phyloP scores from a whole-genome alignment of 2,113 vertebrate genomes.

The Dissostichus mawsoni region DNA sequence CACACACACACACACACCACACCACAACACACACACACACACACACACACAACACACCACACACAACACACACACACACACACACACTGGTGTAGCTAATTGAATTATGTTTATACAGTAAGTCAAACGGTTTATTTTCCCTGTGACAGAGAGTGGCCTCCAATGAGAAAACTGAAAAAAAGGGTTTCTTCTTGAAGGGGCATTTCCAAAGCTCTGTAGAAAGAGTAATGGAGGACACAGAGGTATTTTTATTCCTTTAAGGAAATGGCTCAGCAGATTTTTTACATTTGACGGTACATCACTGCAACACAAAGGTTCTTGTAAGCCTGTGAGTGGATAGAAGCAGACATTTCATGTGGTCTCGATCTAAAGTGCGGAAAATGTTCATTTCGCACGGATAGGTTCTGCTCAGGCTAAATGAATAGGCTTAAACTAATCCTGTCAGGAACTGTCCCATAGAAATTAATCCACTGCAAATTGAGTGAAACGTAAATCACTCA shows the following conservation, averaged over 20 bases:
- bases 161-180: slow-evolving; percentile 1
- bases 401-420: slow-evolving; percentile 56
- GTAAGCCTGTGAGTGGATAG: not conserved
- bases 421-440: slow-evolving; percentile 63
- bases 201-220: not conserved
- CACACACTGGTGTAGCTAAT: slow-evolving; percentile 64
- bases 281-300: slow-evolving; percentile 22
- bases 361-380: slow-evolving; percentile 36
- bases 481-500: slow-evolving; percentile 18
- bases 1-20: no score
- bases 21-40: not conserved
- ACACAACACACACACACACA: not conserved
- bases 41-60: slow-evolving; percentile 17
- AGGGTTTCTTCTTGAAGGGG: not conserved
- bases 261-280: slow-evolving; percentile 25
- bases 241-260: not conserved
- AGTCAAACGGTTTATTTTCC: slow-evolving; percentile 55
- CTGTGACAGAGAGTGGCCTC: slow-evolving; percentile 19
- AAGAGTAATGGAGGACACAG: slow-evolving; percentile 19
- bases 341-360: slow-evolving; percentile 27
- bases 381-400: slow-evolving; percentile 52
- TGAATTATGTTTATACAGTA: slow-evolving; percentile 71
- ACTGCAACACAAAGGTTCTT: slow-evolving; percentile 18
- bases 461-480: slow-evolving; percentile 27
- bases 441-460: slow-evolving; percentile 34